A percentile compares a stretch with the other conserved stretches of the same genome.
Conservation (phyloP, 1,140 invertebrate species). For the Trigoniulus corallinus region DNA sequence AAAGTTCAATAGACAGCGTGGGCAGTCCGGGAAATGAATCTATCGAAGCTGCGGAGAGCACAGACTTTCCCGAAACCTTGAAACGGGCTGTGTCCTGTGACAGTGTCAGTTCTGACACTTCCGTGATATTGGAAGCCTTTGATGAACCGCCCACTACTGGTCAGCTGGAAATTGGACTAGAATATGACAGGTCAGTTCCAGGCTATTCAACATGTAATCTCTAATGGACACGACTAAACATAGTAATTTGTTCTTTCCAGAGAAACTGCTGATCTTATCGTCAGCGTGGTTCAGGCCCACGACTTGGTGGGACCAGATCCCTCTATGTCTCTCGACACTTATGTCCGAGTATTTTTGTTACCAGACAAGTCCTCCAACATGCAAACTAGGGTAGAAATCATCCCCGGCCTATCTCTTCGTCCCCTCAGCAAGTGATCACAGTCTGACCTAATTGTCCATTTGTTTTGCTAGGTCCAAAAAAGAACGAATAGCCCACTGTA, state of each 20-base stretch:
- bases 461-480: conserved; percentile 32
- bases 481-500: conserved; percentile 47
- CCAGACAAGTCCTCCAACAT: conserved; percentile 50
- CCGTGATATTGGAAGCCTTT: conserved; percentile 47
- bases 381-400: conserved; percentile 43
- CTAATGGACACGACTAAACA: background rate
- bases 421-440: too few species aligned
- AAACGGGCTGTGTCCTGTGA: conserved; percentile 60
- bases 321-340: conserved; percentile 46
- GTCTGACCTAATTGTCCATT: too few species aligned
- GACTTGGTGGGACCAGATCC: conserved; percentile 42
- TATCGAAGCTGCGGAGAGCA: conserved; percentile 17
- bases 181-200: conserved; percentile 48
- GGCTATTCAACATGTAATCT: background rate
- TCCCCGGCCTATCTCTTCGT: background rate
- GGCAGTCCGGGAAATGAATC: background rate
- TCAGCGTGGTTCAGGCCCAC: conserved; percentile 56
- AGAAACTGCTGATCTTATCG: conserved; percentile 48
- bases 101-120: conserved; percentile 64
- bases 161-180: conserved; percentile 54
- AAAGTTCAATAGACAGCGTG: background rate
- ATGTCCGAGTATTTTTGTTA: conserved; percentile 53
- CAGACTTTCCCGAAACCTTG: conserved; percentile 22
- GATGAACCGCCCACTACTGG: conserved; percentile 49
- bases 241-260: conserved; percentile 24